A percentile compares a stretch with the other conserved stretches of the same genome.
Evolutionary conservation across 2,888 invertebrate genomes (phyloP).

Genomic region (Monoplex corrugatus): DNA sequence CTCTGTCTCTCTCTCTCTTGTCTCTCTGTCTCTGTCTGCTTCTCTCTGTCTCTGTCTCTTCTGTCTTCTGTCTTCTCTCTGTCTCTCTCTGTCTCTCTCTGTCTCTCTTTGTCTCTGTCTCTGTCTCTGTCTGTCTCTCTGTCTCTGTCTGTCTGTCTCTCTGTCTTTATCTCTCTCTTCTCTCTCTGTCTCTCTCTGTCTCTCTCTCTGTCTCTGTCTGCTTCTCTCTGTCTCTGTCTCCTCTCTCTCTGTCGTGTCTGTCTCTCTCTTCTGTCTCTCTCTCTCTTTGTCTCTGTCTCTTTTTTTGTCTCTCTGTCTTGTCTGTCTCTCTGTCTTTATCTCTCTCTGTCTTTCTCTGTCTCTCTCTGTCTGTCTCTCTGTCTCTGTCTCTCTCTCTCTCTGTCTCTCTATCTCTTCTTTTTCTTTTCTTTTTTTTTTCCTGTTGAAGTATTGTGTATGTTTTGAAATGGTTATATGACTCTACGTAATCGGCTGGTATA

Average conservation of each 20-base stretch:
- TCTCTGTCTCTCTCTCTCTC: neutral
- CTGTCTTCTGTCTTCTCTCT: too few species aligned
- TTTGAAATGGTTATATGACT: too few species aligned
- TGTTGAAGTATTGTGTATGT: too few species aligned
- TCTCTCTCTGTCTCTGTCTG: neutral
- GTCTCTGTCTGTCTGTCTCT: too few species aligned
- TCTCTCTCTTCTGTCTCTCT: neutral
- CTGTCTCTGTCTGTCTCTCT: neutral
- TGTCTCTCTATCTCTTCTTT: too few species aligned
- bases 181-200: neutral
- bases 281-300: neutral
- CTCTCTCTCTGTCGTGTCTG: neutral
- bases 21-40: neutral
- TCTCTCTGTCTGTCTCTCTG: conserved; percentile 30
- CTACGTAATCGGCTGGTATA: too few species aligned
- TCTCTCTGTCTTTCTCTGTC: conserved; percentile 37
- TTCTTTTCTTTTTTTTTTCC: too few species aligned
- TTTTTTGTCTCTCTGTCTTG: neutral
- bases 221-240: neutral
- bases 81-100: too few species aligned
- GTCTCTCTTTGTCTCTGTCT: too few species aligned
- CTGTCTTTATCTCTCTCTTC: neutral
- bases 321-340: conserved; percentile 10
- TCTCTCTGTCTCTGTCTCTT: too few species aligned
- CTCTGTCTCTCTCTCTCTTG: conserved; percentile 32